phyloP scores from a whole-genome alignment of 2,113 vertebrate genomes.

The Scomber japonicus region DNA sequence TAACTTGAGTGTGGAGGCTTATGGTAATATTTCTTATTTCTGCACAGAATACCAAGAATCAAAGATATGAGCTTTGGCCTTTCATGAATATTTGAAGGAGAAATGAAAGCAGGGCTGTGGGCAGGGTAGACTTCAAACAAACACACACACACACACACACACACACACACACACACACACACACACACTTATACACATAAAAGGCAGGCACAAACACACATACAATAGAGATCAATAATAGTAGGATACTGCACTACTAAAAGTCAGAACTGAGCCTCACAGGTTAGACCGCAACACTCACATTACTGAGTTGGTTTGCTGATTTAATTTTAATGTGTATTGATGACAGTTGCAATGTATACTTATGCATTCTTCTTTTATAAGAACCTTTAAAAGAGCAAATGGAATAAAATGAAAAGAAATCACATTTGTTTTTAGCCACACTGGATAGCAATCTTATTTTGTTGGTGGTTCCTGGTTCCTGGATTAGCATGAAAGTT shows the following conservation, averaged over 20 bases:
- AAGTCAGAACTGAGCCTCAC: neutral
- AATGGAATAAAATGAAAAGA: too few relatives aligned
- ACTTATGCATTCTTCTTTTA: too few relatives aligned
- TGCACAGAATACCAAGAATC: slow-evolving; percentile 1
- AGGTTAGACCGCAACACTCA: neutral
- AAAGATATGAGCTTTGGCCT: slow-evolving; percentile 7
- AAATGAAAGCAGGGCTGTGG: slow-evolving; percentile 26
- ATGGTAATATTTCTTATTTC: neutral
- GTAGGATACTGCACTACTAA: too few relatives aligned
- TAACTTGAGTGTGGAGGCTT: neutral
- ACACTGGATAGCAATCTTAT: too few relatives aligned
- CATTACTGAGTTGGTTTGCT: too few relatives aligned
- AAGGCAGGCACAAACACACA: neutral
- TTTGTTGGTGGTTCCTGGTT: too few relatives aligned
- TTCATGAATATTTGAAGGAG: slow-evolving; percentile 43
- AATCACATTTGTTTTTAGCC: too few relatives aligned
- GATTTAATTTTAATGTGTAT: too few relatives aligned
- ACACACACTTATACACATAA: neutral
- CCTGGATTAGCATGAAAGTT: too few relatives aligned
- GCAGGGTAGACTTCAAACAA: slow-evolving; percentile 35
- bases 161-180: neutral
- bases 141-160: slow-evolving; percentile 1
- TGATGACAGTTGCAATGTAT: too few relatives aligned
- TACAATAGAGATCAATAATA: slow-evolving; percentile 23
- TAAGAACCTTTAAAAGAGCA: too few relatives aligned